Percentiles rank a stretch among this genome's conserved stretches.
Evolutionary conservation across 1,140 invertebrate species (phyloP).

Genomic region (Diorhabda sublineata): DNA sequence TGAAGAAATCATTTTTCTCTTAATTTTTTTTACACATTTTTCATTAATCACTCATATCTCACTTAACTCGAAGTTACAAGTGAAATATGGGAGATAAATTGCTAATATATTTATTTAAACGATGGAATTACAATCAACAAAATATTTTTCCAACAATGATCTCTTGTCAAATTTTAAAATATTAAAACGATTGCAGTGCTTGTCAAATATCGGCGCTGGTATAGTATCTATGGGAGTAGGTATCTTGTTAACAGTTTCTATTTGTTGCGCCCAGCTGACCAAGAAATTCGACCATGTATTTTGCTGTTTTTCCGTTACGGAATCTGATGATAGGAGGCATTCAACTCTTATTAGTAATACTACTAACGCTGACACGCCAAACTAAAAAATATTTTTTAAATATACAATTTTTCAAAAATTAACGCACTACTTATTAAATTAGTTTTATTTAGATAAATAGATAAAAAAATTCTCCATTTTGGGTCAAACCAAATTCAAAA

Average conservation of each 20-base stretch:
- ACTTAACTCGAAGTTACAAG: no score
- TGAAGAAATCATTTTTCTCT: no score
- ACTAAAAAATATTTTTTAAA: conserved; percentile 31
- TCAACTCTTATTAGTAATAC: conserved; percentile 39
- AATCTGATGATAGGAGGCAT: conserved; percentile 36
- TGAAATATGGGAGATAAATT: neutral
- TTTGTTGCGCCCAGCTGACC: conserved; percentile 35
- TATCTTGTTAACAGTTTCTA: conserved; percentile 32
- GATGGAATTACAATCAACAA: conserved; percentile 27
- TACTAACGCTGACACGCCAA: conserved; percentile 42
- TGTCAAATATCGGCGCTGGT: conserved; percentile 36
- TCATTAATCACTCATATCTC: no score
- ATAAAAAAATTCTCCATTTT: no score
- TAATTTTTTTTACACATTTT: no score
- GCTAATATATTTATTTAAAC: neutral
- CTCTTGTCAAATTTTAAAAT: conserved; percentile 34
- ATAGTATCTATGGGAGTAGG: conserved; percentile 40
- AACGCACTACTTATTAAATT: no score
- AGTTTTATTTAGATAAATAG: no score
- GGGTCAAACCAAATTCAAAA: no score
- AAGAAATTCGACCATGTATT: conserved; percentile 40
- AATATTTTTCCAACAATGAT: conserved; percentile 34
- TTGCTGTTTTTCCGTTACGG: conserved; percentile 36
- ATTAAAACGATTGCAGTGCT: conserved; percentile 38
- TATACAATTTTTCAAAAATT: no score